Base-by-base conservation (phyloP, 2,888 invertebrate genomes). In the Drosophila neotestacea region DNA sequence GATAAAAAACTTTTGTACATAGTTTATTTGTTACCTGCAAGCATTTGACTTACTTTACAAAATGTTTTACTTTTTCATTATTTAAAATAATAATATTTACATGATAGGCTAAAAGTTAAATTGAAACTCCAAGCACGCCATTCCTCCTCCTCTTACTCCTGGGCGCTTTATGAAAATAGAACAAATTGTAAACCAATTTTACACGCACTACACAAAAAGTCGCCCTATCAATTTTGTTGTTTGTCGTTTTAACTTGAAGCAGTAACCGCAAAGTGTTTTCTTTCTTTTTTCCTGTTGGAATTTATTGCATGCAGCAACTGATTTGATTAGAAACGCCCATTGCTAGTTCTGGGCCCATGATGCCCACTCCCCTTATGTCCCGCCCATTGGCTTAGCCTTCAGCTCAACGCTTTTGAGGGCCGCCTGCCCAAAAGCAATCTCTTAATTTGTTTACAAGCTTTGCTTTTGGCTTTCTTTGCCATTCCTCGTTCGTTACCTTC, bases 251-350 rank as follows among this genome's bases (percentile, higher is more conserved):
- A 64, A 34, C 22, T 60, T 51, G 60, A 10, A 47, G 66, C 61
- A 61, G 60, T 46, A 55, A 70, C 75, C 75, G 52, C 76, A 79
- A 74, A 79, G 55, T 70, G 75, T 75, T 63, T 79, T 62, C 38
- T 54, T 59, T 44, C 28, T 36, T 59, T 47, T 52, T 41, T 50
- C 7, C 34, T 66, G 64, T 51, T 71, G 52, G 63, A 74, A 83
- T 83, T 83, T 85, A 88, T 88, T 77, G 88, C 81, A 88, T 83
- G 83, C 77, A 85, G 80, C 81, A 83, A 85, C 88, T 88, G 86
- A 83, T 88, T 83, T 83, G 88, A 88, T 83, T 83, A 83, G 88
- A 83, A 88, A 83, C 86, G 86, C 86, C 83, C 81, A 86, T 77
- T 83, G 58, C 86, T 60, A 42, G 65, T 46, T 27, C 22, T 13